These are phyloP conservation scores for Melangyna quadrimaculata DNA, from an alignment of 2,888 invertebrate genomes.

Conservation along the genomic window DNA sequence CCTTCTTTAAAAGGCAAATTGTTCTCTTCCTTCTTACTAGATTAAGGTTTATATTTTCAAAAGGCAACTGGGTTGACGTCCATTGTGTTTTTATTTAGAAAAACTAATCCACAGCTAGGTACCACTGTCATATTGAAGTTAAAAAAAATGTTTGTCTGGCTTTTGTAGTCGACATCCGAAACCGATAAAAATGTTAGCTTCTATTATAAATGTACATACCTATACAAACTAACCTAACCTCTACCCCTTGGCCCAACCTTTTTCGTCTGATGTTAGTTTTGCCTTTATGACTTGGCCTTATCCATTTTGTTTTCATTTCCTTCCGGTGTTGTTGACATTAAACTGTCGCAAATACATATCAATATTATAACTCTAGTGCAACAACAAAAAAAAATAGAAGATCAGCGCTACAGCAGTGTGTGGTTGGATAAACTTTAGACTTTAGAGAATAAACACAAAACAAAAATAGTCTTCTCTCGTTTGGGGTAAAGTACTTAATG, in stretches of 20 bases:
- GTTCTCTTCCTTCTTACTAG: too few species aligned
- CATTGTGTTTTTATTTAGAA: background rate
- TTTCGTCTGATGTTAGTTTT: conserved; percentile 20
- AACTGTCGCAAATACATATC: conserved; percentile 37
- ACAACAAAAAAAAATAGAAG: background rate
- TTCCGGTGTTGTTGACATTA: conserved; percentile 63
- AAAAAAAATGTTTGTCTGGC: conserved; percentile 1
- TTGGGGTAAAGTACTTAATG: conserved; percentile 42
- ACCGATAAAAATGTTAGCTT: conserved; percentile 52
- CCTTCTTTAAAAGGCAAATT: too few species aligned
- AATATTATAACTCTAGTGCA: background rate
- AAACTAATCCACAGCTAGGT: background rate
- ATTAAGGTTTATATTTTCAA: background rate
- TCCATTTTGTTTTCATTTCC: conserved; percentile 41
- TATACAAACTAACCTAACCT: background rate
- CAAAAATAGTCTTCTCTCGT: conserved; percentile 24
- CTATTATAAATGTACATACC: background rate
- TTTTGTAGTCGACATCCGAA: conserved; percentile 50
- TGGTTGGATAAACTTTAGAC: background rate
- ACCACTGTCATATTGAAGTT: background rate
- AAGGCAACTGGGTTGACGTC: background rate
- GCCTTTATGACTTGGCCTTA: conserved; percentile 42
- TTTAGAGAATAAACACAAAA: background rate
- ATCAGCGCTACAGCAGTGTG: background rate
- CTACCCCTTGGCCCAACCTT: background rate